Base-by-base conservation (phyloP, 2,113 vertebrate species). In the Triplophysa siluroides region DNA sequence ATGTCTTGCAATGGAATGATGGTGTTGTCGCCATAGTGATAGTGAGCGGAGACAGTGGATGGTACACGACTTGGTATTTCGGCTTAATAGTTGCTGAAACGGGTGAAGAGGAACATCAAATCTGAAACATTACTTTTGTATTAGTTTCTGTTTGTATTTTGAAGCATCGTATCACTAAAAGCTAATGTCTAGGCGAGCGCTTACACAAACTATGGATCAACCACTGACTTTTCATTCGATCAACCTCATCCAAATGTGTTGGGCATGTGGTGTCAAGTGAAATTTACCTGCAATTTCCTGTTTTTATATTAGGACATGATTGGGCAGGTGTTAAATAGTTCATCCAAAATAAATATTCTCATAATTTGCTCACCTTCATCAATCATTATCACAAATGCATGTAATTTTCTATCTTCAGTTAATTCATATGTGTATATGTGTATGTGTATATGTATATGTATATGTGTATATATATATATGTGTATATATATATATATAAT, bases 1-100 rank as follows among this genome's bases (percentile, higher is more conserved):
- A 68, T 24, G 43, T 56, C 52, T 45, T 74, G 71, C 16, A 12
- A 74, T 23, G 38, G 58, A 43, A 62, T 75, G 72, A 24, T 75
- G 38, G 54, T 58, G 54, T n/a, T 58, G 54, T 58, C 54, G 5
- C 54, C 54, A 58, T 58, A 58, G 54, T 58, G 54, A 58, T 21
- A 21, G 54, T 58, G 61, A 13, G 24, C 4, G 23, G 58, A 61
- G 19, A 16, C n/a, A 11, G 58, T 11, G n/a, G n/a, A 21, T 63
- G 61, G 12, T 16, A 18, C 23, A 63, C 12, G 23, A 29, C 6
- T 61, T 61, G 58, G 16, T 43, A 41, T 2, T 58, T 26, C 12
- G 33, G n/a, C 23, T 21, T 61, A 9, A 19, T 23, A 24, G 13
- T 43, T 38, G 50, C 5, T 38, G 18, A 71, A 50, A 50, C 1